Evolutionary conservation across 92 coral and sea anemone species (phyloP).

Genomic region (Montipora capitata): DNA sequence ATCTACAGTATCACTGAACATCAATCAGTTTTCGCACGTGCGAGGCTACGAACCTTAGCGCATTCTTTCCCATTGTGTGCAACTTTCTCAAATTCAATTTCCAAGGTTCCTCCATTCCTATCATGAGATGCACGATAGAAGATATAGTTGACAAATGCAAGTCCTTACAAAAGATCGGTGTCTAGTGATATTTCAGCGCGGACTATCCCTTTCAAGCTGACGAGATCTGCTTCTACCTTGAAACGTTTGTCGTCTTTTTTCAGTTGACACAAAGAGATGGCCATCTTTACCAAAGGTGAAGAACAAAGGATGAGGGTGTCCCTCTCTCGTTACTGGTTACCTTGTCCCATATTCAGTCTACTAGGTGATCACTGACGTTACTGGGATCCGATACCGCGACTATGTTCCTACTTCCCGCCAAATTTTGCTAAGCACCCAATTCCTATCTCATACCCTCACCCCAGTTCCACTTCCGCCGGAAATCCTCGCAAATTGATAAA

Average conservation of each 20-base stretch:
- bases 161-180: slow-evolving; percentile 56
- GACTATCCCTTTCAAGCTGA: slow-evolving; percentile 38
- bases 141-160: slow-evolving; percentile 38
- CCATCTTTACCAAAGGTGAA: slow-evolving; percentile 36
- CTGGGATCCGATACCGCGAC: too few relatives aligned
- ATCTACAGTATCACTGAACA: slow-evolving; percentile 31
- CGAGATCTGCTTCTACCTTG: slow-evolving; percentile 38
- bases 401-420: too few relatives aligned
- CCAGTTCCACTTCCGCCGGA: too few relatives aligned
- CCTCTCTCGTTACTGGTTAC: slow-evolving; percentile 39
- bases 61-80: slow-evolving; percentile 23
- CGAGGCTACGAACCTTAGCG: slow-evolving; percentile 23
- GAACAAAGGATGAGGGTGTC: slow-evolving; percentile 30
- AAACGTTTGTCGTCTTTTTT: slow-evolving; percentile 11
- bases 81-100: slow-evolving; percentile 43
- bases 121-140: slow-evolving; percentile 51
- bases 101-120: slow-evolving; percentile 31
- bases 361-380: too few relatives aligned
- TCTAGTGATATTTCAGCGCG: slow-evolving; percentile 39
- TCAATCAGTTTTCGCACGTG: neutral
- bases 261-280: slow-evolving; percentile 34
- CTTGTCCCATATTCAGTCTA: too few relatives aligned
- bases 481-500: too few relatives aligned
- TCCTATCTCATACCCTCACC: too few relatives aligned
- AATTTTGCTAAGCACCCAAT: too few relatives aligned